Percentiles rank a stretch among this genome's conserved stretches.
phyloP scores from a whole-genome alignment of 2,797 vertebrate species.

The Pangasius djambal region DNA sequence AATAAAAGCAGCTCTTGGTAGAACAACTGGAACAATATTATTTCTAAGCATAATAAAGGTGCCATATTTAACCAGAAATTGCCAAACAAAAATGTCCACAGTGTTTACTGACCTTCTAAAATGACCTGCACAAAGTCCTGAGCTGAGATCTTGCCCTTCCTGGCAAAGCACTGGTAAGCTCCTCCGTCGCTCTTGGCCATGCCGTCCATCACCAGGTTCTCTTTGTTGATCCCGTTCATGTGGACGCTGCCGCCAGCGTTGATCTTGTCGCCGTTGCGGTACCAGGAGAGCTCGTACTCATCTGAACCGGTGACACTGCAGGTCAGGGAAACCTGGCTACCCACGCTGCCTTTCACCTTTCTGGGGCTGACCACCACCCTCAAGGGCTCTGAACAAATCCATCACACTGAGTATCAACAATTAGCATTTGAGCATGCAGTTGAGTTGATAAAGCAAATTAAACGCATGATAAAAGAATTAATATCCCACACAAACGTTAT shows the following conservation, averaged over 20 bases:
- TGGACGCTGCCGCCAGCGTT: constrained; percentile 88
- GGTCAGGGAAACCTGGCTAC: constrained; percentile 94
- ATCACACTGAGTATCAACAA: not conserved
- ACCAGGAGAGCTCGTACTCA: constrained; percentile 95
- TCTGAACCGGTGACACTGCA: constrained; percentile 92
- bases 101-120: constrained; percentile 90
- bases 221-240: constrained; percentile 88
- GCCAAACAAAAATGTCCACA: not conserved
- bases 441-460: not conserved
- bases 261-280: constrained; percentile 95
- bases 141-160: constrained; percentile 92
- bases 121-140: constrained; percentile 98
- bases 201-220: constrained; percentile 96
- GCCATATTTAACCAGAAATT: not conserved
- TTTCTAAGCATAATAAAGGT: not conserved
- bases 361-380: constrained; percentile 93
- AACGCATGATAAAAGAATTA: not conserved
- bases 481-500: not conserved
- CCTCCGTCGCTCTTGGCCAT: constrained; percentile 98
- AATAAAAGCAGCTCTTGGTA: not conserved
- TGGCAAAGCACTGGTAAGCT: constrained; percentile 96
- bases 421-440: not conserved
- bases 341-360: constrained; percentile 96
- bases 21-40: not conserved
- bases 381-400: constrained; percentile 82